These are phyloP conservation scores for Drosophila varians DNA, from an alignment of 1,140 invertebrate genomes.

Conservation along the genomic window DNA sequence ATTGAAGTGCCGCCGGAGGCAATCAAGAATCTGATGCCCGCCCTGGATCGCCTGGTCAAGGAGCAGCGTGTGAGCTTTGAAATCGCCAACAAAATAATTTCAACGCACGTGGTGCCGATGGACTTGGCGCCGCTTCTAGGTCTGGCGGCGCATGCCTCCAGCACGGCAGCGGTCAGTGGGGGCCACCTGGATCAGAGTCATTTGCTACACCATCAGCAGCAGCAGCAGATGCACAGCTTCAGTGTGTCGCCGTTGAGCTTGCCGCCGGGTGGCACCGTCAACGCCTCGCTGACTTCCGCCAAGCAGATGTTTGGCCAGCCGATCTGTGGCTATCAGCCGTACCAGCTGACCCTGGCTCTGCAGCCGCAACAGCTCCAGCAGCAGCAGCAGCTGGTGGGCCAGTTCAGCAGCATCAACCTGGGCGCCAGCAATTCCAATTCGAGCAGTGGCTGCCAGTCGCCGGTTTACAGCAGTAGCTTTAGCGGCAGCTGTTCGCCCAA, in stretches of 20 bases:
- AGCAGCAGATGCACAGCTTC: constrained; percentile 61
- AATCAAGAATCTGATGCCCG: constrained; percentile 78
- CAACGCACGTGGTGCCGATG: constrained; percentile 83
- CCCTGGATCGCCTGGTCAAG: constrained; percentile 81
- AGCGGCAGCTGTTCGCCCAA: constrained; percentile 77
- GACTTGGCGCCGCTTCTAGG: constrained; percentile 83
- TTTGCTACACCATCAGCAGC: constrained; percentile 57
- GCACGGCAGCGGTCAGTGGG: constrained; percentile 60
- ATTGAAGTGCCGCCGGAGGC: constrained; percentile 79
- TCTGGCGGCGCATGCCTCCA: constrained; percentile 71
- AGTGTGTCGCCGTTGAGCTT: constrained; percentile 71
- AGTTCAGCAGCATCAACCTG: constrained; percentile 77
- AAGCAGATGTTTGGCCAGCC: constrained; percentile 76
- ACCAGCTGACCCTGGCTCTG: constrained; percentile 51
- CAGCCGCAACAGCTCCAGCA: constrained; percentile 47
- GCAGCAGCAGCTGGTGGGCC: constrained; percentile 68
- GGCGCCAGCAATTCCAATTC: constrained; percentile 65
- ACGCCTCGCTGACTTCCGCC: constrained; percentile 56
- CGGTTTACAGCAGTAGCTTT: constrained; percentile 71
- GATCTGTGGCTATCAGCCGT: constrained; percentile 61
- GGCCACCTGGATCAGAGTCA: constrained; percentile 66
- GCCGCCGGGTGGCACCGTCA: constrained; percentile 55
- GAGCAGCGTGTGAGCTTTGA: constrained; percentile 83
- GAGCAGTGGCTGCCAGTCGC: constrained; percentile 77
- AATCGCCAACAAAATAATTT: constrained; percentile 81